These are phyloP conservation scores for Tetraneura akinire DNA, from an alignment of 1,140 invertebrate genomes.

Conservation along the genomic window DNA sequence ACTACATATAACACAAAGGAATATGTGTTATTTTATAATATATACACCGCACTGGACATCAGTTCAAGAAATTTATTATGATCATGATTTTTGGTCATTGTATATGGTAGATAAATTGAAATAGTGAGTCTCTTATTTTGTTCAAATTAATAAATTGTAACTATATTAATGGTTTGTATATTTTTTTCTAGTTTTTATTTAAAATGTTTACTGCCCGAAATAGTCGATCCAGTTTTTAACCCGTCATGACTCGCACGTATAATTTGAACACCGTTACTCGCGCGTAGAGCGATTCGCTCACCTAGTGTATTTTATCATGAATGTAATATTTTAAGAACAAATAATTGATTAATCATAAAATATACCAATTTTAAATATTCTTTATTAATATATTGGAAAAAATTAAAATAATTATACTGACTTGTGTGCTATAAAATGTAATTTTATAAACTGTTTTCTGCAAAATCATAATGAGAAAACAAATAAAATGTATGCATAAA, in stretches of 20 bases:
- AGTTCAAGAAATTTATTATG: no score
- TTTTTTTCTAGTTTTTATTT: no score
- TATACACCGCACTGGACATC: no score
- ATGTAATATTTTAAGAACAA: constrained; percentile 5
- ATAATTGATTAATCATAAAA: not conserved
- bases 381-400: constrained; percentile 24
- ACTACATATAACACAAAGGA: no score
- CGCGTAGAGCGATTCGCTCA: constrained; percentile 29
- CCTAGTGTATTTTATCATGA: constrained; percentile 11
- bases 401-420: constrained; percentile 1
- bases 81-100: no score
- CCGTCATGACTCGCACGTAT: constrained; percentile 7
- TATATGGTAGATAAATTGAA: no score
- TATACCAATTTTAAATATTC: not conserved
- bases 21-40: no score
- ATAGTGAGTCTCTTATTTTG: no score
- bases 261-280: constrained; percentile 16
- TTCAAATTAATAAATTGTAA: no score
- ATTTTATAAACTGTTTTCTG: constrained; percentile 1
- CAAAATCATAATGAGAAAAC: not conserved
- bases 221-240: no score
- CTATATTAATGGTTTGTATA: no score
- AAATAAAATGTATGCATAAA: constrained; percentile 17
- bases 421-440: not conserved
- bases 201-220: no score